These are phyloP conservation scores for Salmo trutta DNA, from an alignment of 2,797 vertebrate genomes.

Conservation along the genomic window DNA sequence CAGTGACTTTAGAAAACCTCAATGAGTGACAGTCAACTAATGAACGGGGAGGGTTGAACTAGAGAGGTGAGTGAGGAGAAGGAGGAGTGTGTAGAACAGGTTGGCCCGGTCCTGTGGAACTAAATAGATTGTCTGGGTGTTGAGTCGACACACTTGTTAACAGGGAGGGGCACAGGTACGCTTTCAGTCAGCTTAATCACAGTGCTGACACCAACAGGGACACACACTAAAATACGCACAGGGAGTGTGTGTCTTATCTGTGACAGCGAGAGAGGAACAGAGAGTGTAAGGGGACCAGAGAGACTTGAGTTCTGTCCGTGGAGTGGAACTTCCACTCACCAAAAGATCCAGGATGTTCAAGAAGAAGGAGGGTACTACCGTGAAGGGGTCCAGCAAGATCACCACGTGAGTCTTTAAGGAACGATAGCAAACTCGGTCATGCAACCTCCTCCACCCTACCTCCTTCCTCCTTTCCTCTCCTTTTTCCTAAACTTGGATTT, in stretches of 20 bases:
- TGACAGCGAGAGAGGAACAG: not conserved
- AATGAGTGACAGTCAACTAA: not conserved
- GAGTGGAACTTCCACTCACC: conserved; percentile 44
- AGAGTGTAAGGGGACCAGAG: conserved; percentile 34
- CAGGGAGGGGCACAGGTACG: conserved; percentile 1
- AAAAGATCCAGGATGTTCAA: conserved; percentile 70
- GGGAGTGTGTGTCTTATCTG: not conserved
- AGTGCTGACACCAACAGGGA: not conserved
- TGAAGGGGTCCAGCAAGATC: conserved; percentile 64
- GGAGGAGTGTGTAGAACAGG: conserved; percentile 3
- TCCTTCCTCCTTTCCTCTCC: conserved; percentile 11
- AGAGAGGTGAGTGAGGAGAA: conserved; percentile 12
- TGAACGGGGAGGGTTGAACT: not conserved
- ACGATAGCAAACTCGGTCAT: conserved; percentile 44
- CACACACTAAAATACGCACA: not conserved
- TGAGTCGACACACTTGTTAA: not conserved
- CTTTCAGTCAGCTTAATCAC: not conserved
- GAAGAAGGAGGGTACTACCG: conserved; percentile 62
- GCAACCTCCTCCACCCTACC: conserved; percentile 15
- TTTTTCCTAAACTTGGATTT: conserved; percentile 32
- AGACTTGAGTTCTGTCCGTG: conserved; percentile 24
- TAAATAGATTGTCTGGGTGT: not conserved
- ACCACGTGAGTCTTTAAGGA: conserved; percentile 70
- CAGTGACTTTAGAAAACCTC: not conserved
- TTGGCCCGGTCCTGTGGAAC: conserved; percentile 8